Percentiles rank a stretch among this genome's conserved stretches.
Evolutionary conservation across 2,888 invertebrate genomes (phyloP).

Genomic region (Falcaria lacertinaria): DNA sequence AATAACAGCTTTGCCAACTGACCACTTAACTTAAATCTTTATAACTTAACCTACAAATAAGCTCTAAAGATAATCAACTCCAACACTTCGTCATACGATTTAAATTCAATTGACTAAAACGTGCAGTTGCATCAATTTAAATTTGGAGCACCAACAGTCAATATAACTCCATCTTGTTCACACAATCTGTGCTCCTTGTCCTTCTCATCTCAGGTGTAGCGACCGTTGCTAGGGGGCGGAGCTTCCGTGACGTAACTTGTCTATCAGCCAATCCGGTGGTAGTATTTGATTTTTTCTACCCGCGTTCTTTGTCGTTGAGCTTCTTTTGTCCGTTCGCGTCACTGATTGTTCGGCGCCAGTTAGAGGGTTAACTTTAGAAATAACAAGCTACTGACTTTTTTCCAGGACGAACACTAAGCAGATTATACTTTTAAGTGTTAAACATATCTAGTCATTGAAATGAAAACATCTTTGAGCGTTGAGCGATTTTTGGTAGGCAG

Average conservation of each 20-base stretch:
- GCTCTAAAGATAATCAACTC: constrained; percentile 18
- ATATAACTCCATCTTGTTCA: constrained; percentile 58
- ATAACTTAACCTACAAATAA: constrained; percentile 13
- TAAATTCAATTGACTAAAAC: constrained; percentile 11
- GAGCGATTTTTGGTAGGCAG: too few species aligned
- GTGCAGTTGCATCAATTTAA: constrained; percentile 20
- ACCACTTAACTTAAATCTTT: constrained; percentile 40
- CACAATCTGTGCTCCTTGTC: constrained; percentile 50
- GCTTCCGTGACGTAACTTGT: constrained; percentile 63
- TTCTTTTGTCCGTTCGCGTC: constrained; percentile 53
- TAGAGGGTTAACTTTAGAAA: constrained; percentile 46
- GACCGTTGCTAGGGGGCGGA: constrained; percentile 77
- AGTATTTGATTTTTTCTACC: constrained; percentile 55
- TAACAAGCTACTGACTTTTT: constrained; percentile 43
- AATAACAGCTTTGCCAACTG: constrained; percentile 77
- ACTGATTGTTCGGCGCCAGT: constrained; percentile 45
- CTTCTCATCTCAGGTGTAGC: constrained; percentile 73
- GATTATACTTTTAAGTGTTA: constrained; percentile 17
- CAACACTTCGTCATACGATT: rapidly evolving
- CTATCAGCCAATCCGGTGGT: constrained; percentile 54
- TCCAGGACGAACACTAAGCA: constrained; percentile 20
- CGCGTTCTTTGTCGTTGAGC: constrained; percentile 51
- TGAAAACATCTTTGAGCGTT: too few species aligned
- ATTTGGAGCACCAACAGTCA: constrained; percentile 28
- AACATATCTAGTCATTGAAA: too few species aligned